Conservation (phyloP, 2,888 invertebrate species). For the Rapana venosa region DNA sequence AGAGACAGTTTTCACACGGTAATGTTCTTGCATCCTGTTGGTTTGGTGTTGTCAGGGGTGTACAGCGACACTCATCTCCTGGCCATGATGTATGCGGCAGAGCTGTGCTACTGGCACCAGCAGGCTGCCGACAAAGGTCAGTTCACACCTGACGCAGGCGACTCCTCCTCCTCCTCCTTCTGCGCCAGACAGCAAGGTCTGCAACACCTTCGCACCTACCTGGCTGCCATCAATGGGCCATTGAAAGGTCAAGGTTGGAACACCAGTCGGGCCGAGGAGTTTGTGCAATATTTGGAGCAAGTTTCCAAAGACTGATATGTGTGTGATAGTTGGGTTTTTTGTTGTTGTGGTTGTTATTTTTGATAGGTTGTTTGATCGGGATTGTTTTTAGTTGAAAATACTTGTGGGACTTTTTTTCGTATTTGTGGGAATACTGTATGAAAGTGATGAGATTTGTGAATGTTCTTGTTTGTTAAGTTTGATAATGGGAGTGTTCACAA, state of each 20-base stretch:
- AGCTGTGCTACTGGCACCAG: constrained; percentile 73
- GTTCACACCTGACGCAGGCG: background rate
- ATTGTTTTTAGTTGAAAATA: no score
- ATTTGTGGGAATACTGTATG: no score
- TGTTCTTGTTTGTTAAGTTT: no score
- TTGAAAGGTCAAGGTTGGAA: constrained; percentile 47
- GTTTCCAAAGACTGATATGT: background rate
- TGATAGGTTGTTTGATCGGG: no score
- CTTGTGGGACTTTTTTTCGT: no score
- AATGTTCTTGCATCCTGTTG: no score
- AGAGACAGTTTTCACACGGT: no score
- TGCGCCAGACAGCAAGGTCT: constrained; percentile 37
- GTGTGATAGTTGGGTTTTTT: no score
- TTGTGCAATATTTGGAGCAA: constrained; percentile 42
- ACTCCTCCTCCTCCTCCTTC: background rate
- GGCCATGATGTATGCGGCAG: constrained; percentile 75
- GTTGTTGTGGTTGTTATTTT: no score
- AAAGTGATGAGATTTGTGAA: no score
- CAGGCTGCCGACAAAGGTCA: background rate
- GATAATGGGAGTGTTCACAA: no score
- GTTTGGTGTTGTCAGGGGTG: constrained; percentile 61
- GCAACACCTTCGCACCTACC: constrained; percentile 43
- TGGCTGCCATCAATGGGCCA: constrained; percentile 44
- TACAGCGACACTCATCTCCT: constrained; percentile 74
- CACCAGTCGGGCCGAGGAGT: constrained; percentile 48